These are phyloP conservation scores for Alcedo quadribrachys DNA, from an alignment of 2,797 vertebrate species.

Conservation along the genomic window DNA sequence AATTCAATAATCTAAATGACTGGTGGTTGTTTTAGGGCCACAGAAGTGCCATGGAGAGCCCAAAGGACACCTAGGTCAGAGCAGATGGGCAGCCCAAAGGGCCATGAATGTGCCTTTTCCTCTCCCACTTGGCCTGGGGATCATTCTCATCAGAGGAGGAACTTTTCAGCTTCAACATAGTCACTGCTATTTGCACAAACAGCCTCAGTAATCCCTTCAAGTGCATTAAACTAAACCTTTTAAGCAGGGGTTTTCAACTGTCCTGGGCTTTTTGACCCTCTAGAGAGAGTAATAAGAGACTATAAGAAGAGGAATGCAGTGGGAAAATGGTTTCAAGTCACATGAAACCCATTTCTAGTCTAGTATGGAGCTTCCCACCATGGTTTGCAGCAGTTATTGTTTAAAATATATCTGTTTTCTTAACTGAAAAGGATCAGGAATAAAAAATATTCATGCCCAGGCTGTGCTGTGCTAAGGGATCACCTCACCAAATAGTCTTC, in stretches of 20 bases:
- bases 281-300: background rate
- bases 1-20: background rate
- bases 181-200: background rate
- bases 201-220: background rate
- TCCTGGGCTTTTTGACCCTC: background rate
- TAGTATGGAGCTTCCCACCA: background rate
- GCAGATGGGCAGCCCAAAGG: background rate
- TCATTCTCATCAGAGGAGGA: background rate
- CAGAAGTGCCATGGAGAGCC: background rate
- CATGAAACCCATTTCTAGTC: background rate
- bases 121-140: background rate
- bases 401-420: background rate
- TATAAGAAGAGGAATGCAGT: background rate
- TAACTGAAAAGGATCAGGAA: background rate
- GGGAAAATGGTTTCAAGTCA: background rate
- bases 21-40: background rate
- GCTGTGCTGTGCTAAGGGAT: background rate
- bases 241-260: background rate
- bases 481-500: background rate
- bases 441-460: background rate
- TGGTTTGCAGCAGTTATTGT: background rate
- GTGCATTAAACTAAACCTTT: background rate
- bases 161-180: background rate
- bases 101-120: rapidly evolving
- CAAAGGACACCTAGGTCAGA: background rate